A percentile compares a stretch with the other conserved stretches of the same genome.
Evolutionary conservation across 2,888 invertebrate genomes (phyloP).

Genomic region (Dione vanillae): DNA sequence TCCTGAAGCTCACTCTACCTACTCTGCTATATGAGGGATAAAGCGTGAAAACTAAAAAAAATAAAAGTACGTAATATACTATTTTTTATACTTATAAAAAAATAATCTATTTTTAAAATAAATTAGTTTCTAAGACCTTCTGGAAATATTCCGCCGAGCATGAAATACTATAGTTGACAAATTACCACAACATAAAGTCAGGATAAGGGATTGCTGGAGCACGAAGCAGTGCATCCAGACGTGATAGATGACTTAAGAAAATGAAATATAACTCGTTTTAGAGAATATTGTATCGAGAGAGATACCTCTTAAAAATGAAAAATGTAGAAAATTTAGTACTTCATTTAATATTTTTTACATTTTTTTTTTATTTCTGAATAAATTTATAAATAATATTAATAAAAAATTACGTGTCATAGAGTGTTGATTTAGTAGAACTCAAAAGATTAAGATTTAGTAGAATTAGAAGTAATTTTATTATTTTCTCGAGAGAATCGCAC

Average conservation of each 20-base stretch:
- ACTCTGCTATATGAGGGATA: too few species aligned
- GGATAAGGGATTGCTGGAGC: slow-evolving; percentile 22
- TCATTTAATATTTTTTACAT: not conserved
- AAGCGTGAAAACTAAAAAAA: too few species aligned
- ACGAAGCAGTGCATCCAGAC: slow-evolving; percentile 17
- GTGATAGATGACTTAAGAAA: slow-evolving; percentile 19
- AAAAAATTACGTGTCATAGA: too few species aligned
- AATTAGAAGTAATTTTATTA: too few species aligned
- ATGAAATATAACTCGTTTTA: slow-evolving; percentile 4
- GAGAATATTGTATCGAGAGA: not conserved
- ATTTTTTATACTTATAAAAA: too few species aligned
- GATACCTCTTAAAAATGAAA: not conserved
- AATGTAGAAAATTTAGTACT: not conserved
- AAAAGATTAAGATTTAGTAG: too few species aligned
- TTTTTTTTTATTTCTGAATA: not conserved
- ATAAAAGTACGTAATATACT: too few species aligned
- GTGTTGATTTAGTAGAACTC: too few species aligned
- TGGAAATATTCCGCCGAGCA: not conserved
- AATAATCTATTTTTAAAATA: not conserved
- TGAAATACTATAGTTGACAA: slow-evolving; percentile 36
- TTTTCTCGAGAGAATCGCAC: too few species aligned
- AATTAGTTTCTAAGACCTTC: not conserved
- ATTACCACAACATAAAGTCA: slow-evolving; percentile 25
- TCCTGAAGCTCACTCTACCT: too few species aligned
- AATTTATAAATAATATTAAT: too few species aligned